These are phyloP conservation scores for Carpatolechia fugitivella DNA, from an alignment of 2,888 invertebrate genomes.

Conservation along the genomic window DNA sequence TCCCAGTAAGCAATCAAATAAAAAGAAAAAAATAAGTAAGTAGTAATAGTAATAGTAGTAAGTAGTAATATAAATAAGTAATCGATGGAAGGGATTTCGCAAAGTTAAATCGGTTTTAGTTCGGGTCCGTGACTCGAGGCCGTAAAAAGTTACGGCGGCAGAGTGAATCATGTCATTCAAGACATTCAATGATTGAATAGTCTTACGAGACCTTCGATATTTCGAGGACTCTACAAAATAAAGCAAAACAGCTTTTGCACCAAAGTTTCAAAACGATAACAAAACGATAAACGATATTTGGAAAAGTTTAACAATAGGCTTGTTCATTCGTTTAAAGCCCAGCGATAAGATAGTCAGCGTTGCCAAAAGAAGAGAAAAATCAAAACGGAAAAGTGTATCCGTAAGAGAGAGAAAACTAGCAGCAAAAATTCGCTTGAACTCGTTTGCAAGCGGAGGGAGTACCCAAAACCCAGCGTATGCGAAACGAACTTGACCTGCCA, in stretches of 20 bases:
- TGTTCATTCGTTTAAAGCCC: not conserved
- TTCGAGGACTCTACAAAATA: not conserved
- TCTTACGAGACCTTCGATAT: not conserved
- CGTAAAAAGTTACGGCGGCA: conserved; percentile 10
- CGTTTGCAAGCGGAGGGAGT: not conserved
- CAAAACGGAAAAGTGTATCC: not conserved
- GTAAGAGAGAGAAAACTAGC: not conserved
- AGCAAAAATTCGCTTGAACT: not conserved
- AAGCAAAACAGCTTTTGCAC: no score
- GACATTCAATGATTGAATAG: not conserved
- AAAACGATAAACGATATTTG: no score
- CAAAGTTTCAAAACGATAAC: no score
- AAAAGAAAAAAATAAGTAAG: no score
- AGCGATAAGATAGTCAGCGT: not conserved
- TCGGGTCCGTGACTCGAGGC: conserved; percentile 16
- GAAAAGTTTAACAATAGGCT: not conserved
- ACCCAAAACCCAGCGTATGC: conserved; percentile 20
- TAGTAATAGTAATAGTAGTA: no score
- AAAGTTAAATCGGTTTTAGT: conserved; percentile 16
- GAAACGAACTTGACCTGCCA: conserved; percentile 52
- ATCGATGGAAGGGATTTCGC: conserved; percentile 6
- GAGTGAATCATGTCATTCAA: conserved; percentile 9
- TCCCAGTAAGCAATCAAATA: no score
- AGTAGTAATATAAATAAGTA: not conserved
- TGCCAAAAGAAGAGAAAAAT: not conserved